Conservation (phyloP, 2,797 vertebrate genomes). For the Cirrhinus molitorella region DNA sequence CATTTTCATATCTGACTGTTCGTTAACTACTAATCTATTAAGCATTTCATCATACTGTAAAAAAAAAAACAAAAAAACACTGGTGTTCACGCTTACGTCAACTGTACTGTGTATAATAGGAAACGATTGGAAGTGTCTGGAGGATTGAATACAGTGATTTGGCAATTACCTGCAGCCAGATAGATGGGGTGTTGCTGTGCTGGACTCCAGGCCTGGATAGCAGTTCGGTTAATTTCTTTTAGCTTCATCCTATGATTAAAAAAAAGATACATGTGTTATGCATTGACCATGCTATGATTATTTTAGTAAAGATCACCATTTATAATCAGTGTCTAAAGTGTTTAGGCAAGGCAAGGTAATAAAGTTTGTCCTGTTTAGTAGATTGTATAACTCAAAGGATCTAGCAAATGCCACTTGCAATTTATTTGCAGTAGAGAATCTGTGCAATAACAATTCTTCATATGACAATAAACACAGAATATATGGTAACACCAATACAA, state of each 20-base stretch:
- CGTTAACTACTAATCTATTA: neutral
- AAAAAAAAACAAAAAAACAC: too few species aligned
- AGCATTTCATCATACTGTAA: neutral
- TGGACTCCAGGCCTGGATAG: constrained; percentile 98
- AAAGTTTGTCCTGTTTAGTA: neutral
- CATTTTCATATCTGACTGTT: neutral
- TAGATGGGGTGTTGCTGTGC: constrained; percentile 94
- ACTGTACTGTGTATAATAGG: neutral
- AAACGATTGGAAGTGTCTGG: neutral
- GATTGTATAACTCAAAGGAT: neutral
- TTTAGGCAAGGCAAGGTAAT: neutral
- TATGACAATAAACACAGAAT: neutral
- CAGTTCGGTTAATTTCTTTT: constrained; percentile 94
- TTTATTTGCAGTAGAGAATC: neutral
- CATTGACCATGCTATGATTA: neutral
- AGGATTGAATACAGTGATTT: neutral
- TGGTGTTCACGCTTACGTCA: neutral
- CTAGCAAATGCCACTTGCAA: neutral
- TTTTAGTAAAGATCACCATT: neutral
- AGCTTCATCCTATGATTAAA: constrained; percentile 88
- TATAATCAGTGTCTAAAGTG: neutral
- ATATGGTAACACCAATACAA: neutral
- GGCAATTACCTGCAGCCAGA: constrained; percentile 88
- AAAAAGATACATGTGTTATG: neutral
- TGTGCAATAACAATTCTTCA: neutral